Base-by-base conservation (phyloP, 2,113 vertebrate species). In the Tapirus terrestris region DNA sequence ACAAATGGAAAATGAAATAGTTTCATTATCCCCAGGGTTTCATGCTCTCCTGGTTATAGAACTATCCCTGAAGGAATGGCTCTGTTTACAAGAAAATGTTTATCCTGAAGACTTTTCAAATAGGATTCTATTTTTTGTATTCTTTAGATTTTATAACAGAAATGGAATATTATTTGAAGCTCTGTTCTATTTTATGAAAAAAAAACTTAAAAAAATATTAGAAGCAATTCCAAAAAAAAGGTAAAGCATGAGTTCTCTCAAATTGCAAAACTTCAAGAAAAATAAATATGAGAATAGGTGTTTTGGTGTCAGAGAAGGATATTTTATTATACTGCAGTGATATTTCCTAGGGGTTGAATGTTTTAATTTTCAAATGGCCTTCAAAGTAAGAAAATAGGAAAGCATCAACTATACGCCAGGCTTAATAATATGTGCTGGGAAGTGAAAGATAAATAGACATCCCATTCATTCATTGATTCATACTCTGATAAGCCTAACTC, bases 1-100 rank as follows among this genome's bases (percentile, higher is more conserved):
- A 95, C 79, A 94, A 92, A 96, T 91, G 79, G n/a, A 96, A 97
- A 98, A 97, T 56, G n/a, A 77, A 97, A 96, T 81, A n/a, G 68
- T 97, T 97, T 95, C 68, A 84, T 98, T 95, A 94, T 96, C 97
- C 97, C 85, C 31, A 93, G 76, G 67, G 89, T 97, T 97, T 97
- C 60, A 31, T 60, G 76, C 18, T 48, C 67, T 63, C 58, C 76
- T 58, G n/a, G 43, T 96, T 91, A 82, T 23, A 85, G 72, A 95
- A 77, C 18, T 95, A 94, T 91, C 96, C 82, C 39, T 86, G 81
- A 91, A n/a, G 63, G 75, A 77, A 96, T 90, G 17, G 2, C 3
- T 96, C 89, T 97, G 95, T 88, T 96, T 81, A 91, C 18, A 96
- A 88, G 58, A 94, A 68, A 98, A 91, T 96, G 60, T n/a, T 94